Conservation (phyloP, 2,888 invertebrate species). For the Eledona agricola region DNA sequence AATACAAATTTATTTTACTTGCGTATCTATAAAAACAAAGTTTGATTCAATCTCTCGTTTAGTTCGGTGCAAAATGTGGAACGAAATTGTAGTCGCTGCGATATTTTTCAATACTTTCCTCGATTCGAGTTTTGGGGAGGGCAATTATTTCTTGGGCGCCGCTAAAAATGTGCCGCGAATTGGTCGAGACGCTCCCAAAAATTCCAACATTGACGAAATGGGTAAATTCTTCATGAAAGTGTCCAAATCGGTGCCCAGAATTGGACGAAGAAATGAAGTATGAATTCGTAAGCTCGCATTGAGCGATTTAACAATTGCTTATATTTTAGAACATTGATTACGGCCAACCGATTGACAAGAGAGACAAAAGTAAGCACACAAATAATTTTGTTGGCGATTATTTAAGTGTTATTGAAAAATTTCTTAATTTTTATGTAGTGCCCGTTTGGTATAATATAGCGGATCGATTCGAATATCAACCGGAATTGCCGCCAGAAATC, state of each 20-base stretch:
- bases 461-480: conserved; percentile 56
- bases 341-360: conserved; percentile 10
- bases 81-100: conserved; percentile 1
- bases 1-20: no score
- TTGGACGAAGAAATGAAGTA: conserved; percentile 60
- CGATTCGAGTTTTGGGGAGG: conserved; percentile 1
- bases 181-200: conserved; percentile 51
- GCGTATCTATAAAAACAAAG: no score
- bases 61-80: conserved; percentile 13
- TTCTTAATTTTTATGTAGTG: no score
- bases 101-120: conserved; percentile 6
- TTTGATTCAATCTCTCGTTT: no score
- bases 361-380: conserved; percentile 9
- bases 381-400: conserved; percentile 3
- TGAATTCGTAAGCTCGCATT: conserved; percentile 4
- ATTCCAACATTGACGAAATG: conserved; percentile 56
- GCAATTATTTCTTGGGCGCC: conserved; percentile 54
- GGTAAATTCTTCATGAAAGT: conserved; percentile 64
- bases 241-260: conserved; percentile 63
- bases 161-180: conserved; percentile 59
- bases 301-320: background rate
- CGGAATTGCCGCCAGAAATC: conserved; percentile 53
- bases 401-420: background rate
- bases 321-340: conserved; percentile 12
- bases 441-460: conserved; percentile 55